A percentile compares a stretch with the other conserved stretches of the same genome.
Evolutionary conservation across 1,140 invertebrate genomes (phyloP).

Genomic region (Drosophila tsacasi): DNA sequence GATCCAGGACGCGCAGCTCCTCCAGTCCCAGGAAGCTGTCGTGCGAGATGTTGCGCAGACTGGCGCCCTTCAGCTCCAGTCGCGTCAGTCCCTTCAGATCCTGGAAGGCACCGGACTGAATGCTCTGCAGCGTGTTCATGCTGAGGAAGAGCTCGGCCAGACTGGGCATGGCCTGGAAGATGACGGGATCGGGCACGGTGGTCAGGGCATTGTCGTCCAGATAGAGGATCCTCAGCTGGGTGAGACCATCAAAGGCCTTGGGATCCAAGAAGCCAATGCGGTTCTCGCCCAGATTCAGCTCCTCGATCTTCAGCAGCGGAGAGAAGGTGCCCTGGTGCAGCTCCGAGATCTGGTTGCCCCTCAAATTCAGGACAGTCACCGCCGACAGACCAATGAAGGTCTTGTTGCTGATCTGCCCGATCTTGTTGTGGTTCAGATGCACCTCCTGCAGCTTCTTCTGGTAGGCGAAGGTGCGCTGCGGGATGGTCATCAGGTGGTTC

Average conservation of each 20-base stretch:
- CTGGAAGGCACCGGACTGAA: slow-evolving; percentile 91
- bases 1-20: slow-evolving; percentile 90
- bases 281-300: slow-evolving; percentile 95
- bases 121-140: slow-evolving; percentile 90
- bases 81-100: slow-evolving; percentile 90
- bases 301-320: slow-evolving; percentile 91
- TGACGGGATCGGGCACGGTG: slow-evolving; percentile 88
- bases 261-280: slow-evolving; percentile 92
- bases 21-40: slow-evolving; percentile 91
- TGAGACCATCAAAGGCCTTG: slow-evolving; percentile 92
- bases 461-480: slow-evolving; percentile 91
- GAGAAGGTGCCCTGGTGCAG: slow-evolving; percentile 92
- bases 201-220: slow-evolving; percentile 94
- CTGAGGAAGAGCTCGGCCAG: slow-evolving; percentile 94
- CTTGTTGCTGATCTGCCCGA: slow-evolving; percentile 91
- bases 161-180: slow-evolving; percentile 90
- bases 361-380: slow-evolving; percentile 92
- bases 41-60: slow-evolving; percentile 90
- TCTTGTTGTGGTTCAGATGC: slow-evolving; percentile 94
- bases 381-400: slow-evolving; percentile 93
- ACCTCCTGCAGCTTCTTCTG: slow-evolving; percentile 93
- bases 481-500: slow-evolving; percentile 93
- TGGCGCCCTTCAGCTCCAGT: slow-evolving; percentile 92
- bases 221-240: slow-evolving; percentile 91
- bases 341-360: slow-evolving; percentile 93